A percentile compares a stretch with the other conserved stretches of the same genome.
Evolutionary conservation across 1,140 invertebrate species (phyloP).

Genomic region (Drosophila rhopaloa): DNA sequence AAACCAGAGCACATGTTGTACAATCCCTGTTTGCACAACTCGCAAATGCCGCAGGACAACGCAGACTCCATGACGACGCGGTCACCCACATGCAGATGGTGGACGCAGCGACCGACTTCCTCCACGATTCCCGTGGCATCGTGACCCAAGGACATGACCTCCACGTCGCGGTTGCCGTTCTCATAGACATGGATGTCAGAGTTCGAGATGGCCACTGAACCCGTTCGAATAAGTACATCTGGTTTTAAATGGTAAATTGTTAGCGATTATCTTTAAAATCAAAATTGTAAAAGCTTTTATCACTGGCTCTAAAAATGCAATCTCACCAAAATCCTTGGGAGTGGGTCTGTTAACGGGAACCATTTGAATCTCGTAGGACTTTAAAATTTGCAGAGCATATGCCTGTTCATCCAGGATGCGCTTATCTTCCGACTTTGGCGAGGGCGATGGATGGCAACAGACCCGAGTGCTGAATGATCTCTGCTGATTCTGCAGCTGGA

Average conservation of each 20-base stretch:
- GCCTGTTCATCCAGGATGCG: conserved; percentile 4
- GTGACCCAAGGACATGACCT: conserved; percentile 66
- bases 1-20: conserved; percentile 72
- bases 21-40: conserved; percentile 65
- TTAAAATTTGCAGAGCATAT: conserved; percentile 26
- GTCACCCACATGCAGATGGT: conserved; percentile 61
- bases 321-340: conserved; percentile 52
- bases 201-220: conserved; percentile 43
- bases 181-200: conserved; percentile 77
- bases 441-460: neutral
- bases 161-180: conserved; percentile 46
- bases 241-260: neutral
- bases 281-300: no score
- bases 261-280: no score
- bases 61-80: conserved; percentile 73
- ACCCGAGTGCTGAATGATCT: conserved; percentile 1
- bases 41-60: conserved; percentile 70
- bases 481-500: conserved; percentile 1
- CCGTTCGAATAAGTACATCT: conserved; percentile 71
- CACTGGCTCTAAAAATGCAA: no score
- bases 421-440: neutral
- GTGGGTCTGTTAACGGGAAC: conserved; percentile 13
- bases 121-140: conserved; percentile 71
- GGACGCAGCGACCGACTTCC: conserved; percentile 58
- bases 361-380: conserved; percentile 44